Base-by-base conservation (phyloP, 2,113 vertebrate genomes). In the Dissostichus mawsoni region DNA sequence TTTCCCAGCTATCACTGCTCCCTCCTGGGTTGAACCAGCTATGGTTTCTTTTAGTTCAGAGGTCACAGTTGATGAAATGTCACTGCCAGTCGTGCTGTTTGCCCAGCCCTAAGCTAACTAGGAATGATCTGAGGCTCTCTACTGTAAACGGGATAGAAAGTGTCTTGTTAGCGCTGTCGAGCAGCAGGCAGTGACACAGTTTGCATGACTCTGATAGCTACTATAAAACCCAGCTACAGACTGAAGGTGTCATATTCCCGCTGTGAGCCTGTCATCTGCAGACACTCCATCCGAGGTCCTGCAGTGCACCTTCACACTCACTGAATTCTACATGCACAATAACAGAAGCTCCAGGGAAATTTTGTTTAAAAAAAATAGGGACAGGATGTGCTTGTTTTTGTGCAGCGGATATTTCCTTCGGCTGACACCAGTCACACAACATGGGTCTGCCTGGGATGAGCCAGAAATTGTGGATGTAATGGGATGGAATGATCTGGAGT, bases 1-100 rank as follows among this genome's bases (percentile, higher is more conserved):
- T 94, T 93, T 87, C 92, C 84, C 88, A 85, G 84, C 81, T 58
- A 75, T 68, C 77, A 58, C 67, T 18, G 55, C 90, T 75, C 76
- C 78, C 86, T 83, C 61, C 45, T 58, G 51, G 50, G 68, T 55
- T 67, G 67, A 69, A 67, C 58, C 67, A 73, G 66, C 82, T 80
- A 75, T 69, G 69, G 62, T 80, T 79, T 80, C 78, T 74, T 18
- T 29, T 41, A 74, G 91, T 80, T 91, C 90, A 89, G 62, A 87
- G 88, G 88, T 93, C 89, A 85, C 65, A 58, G 41, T 68, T 47
- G 76, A 87, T 81, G 64, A 86, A 76, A 87, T 68, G 74, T 33
- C 78, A 74, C 29, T 72, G 53, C 78, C 69, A 51, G 29, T n/a
- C 25, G 44, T 59, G 80, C 69, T 41, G 55, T 52, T 74, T 64